Conservation (phyloP, 1,140 invertebrate genomes). For the Rhagoletis pomonella region DNA sequence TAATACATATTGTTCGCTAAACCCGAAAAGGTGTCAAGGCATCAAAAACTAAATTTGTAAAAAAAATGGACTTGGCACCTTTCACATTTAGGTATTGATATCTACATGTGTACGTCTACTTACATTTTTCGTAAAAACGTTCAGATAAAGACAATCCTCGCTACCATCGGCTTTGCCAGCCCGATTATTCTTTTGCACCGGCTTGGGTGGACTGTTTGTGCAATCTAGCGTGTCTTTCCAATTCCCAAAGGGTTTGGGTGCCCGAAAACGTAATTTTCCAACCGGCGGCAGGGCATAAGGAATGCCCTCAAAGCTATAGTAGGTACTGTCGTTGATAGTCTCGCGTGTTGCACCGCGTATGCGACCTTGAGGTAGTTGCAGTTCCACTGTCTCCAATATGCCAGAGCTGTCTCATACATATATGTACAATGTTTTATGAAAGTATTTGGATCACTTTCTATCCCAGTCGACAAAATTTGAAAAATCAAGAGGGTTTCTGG, state of each 20-base stretch:
- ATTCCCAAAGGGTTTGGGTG: conserved; percentile 72
- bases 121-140: conserved; percentile 69
- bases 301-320: conserved; percentile 78
- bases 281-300: conserved; percentile 85
- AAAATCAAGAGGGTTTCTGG: too few relatives aligned
- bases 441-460: too few relatives aligned
- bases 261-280: conserved; percentile 78
- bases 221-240: conserved; percentile 73
- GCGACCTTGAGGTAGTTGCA: conserved; percentile 61
- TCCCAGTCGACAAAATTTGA: too few relatives aligned
- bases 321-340: conserved; percentile 65
- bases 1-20: too few relatives aligned
- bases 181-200: conserved; percentile 61
- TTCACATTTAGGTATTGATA: too few relatives aligned
- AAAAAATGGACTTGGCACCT: too few relatives aligned
- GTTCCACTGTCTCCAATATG: conserved; percentile 17
- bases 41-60: too few relatives aligned
- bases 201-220: conserved; percentile 61
- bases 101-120: not conserved
- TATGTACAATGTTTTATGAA: too few relatives aligned
- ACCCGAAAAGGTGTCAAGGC: too few relatives aligned
- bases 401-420: not conserved
- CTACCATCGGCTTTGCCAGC: conserved; percentile 64
- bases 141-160: conserved; percentile 75
- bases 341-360: conserved; percentile 63